phyloP scores from a whole-genome alignment of 2,797 vertebrate genomes.

The Cygnus olor region DNA sequence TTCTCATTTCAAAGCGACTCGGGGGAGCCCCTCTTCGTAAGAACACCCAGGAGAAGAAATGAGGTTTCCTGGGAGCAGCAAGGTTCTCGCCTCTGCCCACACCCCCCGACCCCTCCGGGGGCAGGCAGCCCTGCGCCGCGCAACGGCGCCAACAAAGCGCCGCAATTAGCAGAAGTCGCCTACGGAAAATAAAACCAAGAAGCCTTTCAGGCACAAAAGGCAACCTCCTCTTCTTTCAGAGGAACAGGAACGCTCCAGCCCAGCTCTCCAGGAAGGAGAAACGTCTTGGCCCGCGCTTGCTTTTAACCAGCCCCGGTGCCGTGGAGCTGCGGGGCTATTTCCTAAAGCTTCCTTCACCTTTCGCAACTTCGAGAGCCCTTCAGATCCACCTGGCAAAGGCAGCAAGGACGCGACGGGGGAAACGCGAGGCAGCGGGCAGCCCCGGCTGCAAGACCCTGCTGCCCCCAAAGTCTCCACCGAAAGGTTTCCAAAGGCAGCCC shows the following conservation, averaged over 20 bases:
- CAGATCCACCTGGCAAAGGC: not conserved
- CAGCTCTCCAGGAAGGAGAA: not conserved
- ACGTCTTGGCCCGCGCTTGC: not conserved
- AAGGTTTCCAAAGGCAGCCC: not conserved
- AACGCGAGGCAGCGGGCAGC: not conserved
- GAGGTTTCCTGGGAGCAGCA: not conserved
- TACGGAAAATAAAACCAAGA: not conserved
- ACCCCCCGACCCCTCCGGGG: not conserved
- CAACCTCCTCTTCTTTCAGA: not conserved
- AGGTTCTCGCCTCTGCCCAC: not conserved
- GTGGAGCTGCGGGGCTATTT: no score
- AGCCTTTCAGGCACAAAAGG: not conserved
- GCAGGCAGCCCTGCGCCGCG: not conserved
- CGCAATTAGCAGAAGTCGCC: not conserved
- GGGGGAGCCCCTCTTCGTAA: not conserved
- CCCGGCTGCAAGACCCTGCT: not conserved
- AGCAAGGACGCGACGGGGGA: no score
- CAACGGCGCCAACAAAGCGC: not conserved
- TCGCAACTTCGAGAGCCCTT: not conserved
- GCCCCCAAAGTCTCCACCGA: not conserved
- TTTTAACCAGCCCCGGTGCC: not conserved
- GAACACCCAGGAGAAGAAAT: not conserved
- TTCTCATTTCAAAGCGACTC: not conserved
- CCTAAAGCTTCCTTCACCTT: not conserved
- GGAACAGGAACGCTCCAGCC: rapidly evolving